Evolutionary conservation across 1,140 invertebrate species (phyloP).

Genomic region (Camponotus pennsylvanicus): DNA sequence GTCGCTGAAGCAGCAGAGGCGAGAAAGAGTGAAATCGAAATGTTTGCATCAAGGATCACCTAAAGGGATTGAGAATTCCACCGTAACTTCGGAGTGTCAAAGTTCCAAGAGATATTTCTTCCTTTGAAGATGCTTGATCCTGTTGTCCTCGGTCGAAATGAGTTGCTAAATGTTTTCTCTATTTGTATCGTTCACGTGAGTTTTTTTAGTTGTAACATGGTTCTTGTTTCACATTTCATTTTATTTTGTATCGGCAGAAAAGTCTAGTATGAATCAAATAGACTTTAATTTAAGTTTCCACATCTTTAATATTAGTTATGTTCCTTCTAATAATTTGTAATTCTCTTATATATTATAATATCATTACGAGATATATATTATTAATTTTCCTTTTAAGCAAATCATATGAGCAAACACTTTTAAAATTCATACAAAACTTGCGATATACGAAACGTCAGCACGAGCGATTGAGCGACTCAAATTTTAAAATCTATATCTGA

Average conservation of each 20-base stretch:
- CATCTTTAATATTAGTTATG: neutral
- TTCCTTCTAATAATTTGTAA: neutral
- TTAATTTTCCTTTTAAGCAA: neutral
- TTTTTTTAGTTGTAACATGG: neutral
- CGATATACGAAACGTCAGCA: neutral
- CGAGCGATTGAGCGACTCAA: neutral
- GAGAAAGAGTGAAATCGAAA: constrained; percentile 28
- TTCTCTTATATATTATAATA: neutral
- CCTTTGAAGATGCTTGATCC: constrained; percentile 5
- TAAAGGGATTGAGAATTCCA: constrained; percentile 38
- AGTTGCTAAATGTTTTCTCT: constrained; percentile 13
- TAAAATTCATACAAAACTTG: neutral
- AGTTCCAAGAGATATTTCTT: neutral
- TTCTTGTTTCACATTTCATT: neutral
- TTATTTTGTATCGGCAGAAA: neutral
- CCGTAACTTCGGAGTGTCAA: constrained; percentile 32
- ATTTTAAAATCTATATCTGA: neutral
- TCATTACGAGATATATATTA: neutral
- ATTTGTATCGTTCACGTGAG: neutral
- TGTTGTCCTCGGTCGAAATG: constrained; percentile 14
- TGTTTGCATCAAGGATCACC: constrained; percentile 40
- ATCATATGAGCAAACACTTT: neutral
- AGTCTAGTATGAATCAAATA: neutral
- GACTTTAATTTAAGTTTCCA: neutral
- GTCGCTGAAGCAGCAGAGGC: neutral